Base-by-base conservation (phyloP, 2,113 vertebrate species). In the Mellivora capensis region DNA sequence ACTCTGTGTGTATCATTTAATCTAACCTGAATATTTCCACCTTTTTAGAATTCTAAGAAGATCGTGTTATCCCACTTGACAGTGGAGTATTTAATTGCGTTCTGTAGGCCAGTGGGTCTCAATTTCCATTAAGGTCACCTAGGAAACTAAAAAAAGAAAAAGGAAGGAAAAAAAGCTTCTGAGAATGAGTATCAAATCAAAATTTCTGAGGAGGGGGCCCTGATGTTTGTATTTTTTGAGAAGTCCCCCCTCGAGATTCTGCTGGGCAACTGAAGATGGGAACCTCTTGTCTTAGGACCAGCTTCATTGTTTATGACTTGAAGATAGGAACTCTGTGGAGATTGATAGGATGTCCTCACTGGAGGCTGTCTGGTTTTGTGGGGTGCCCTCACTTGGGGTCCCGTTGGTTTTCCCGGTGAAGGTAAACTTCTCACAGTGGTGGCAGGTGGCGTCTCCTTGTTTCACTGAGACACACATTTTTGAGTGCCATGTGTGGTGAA, bases 31-130 rank as follows among this genome's bases (percentile, higher is more conserved):
- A 86, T 97, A 74, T 79, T 89, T 80, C 49, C 18, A 94, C 57
- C 67, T 54, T 96, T 96, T 91, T 79, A 87, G 27, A 81, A 96
- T 96, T 96, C 76, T 52, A 72, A 71, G 94, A 87, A 71, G 94
- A 87, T 92, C 90, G n/a, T 95, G 72, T 84, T 87, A 94, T 94
- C n/a, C 76, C 59, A 90, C 84, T 92, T 93, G 89, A 96, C 94
- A 96, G 95, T 39, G 93, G 76, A 80, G 42, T 96, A 90, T 97
- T 96, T 97, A 96, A 97, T 96, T 98, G 91, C 20, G 61, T 85
- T 90, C 87, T 90, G 29, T 84, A 84, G 62, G 31, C 42, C 85
- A 90, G 42, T 95, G 52, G 25, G 57, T 90, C 47, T 97, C 90
- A 92, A 25, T 96, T 94, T 97, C 94, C 97, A 72, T 96, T 97